A percentile compares a stretch with the other conserved stretches of the same genome.
These are phyloP conservation scores for Petrocephalus zakoni DNA, from an alignment of 2,113 vertebrate species.

Conservation along the genomic window DNA sequence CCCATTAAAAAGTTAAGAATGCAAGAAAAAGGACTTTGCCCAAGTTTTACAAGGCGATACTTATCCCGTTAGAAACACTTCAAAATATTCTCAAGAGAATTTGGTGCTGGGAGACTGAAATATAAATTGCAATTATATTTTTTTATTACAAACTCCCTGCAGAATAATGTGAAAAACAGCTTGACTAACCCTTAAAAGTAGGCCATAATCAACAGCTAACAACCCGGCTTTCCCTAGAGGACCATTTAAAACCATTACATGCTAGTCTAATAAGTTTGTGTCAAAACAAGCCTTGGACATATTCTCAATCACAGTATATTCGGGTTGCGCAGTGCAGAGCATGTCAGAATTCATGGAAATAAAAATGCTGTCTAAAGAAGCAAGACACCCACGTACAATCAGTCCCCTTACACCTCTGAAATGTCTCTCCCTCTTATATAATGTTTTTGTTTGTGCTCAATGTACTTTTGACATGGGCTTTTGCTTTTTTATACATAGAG, in stretches of 20 bases:
- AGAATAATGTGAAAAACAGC: slow-evolving; percentile 20
- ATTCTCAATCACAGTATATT: slow-evolving; percentile 3
- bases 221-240: slow-evolving; percentile 14
- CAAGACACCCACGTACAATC: not conserved
- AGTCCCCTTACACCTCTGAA: not conserved
- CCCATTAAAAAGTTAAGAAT: slow-evolving; percentile 17
- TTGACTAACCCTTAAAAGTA: slow-evolving; percentile 15
- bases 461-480: not conserved
- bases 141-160: slow-evolving; percentile 11
- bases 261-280: not conserved
- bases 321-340: not conserved
- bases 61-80: slow-evolving; percentile 22
- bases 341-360: not conserved
- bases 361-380: not conserved
- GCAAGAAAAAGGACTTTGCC: not conserved
- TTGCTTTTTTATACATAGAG: not conserved
- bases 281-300: not conserved
- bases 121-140: slow-evolving; percentile 24
- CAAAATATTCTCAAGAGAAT: slow-evolving; percentile 16
- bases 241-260: slow-evolving; percentile 24
- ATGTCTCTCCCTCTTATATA: not conserved
- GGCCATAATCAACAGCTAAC: slow-evolving; percentile 28
- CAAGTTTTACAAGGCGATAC: not conserved
- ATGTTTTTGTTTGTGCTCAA: not conserved
- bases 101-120: slow-evolving; percentile 7